Evolutionary conservation across 2,888 invertebrate genomes (phyloP).

Genomic region (Halocaridina rubra): DNA sequence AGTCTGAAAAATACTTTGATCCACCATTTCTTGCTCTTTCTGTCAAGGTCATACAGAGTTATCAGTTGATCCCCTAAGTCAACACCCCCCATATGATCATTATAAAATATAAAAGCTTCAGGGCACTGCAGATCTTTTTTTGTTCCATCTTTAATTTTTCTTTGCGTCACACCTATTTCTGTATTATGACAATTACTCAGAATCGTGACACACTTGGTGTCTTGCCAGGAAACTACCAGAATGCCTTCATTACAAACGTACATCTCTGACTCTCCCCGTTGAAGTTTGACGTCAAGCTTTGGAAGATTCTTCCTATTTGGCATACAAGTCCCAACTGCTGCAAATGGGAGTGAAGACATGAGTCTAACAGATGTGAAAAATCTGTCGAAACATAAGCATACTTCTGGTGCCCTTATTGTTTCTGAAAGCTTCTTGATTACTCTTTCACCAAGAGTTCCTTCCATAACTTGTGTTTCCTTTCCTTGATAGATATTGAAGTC

Average conservation of each 20-base stretch:
- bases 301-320: background rate
- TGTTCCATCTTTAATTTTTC: background rate
- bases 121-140: background rate
- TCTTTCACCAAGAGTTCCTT: constrained; percentile 1
- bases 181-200: background rate
- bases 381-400: background rate
- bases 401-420: constrained; percentile 13
- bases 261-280: background rate
- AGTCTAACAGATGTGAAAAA: background rate
- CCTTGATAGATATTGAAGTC: constrained; percentile 1
- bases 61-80: background rate
- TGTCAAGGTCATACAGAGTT: background rate
- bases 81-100: background rate
- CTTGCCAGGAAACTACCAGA: background rate
- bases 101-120: background rate
- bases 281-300: background rate
- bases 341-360: background rate
- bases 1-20: background rate
- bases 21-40: background rate
- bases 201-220: background rate
- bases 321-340: background rate
- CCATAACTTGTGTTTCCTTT: background rate
- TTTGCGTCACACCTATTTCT: background rate
- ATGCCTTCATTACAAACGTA: background rate
- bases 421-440: background rate